phyloP scores from a whole-genome alignment of 2,888 invertebrate species.

The Caenorhabditis virilis region DNA sequence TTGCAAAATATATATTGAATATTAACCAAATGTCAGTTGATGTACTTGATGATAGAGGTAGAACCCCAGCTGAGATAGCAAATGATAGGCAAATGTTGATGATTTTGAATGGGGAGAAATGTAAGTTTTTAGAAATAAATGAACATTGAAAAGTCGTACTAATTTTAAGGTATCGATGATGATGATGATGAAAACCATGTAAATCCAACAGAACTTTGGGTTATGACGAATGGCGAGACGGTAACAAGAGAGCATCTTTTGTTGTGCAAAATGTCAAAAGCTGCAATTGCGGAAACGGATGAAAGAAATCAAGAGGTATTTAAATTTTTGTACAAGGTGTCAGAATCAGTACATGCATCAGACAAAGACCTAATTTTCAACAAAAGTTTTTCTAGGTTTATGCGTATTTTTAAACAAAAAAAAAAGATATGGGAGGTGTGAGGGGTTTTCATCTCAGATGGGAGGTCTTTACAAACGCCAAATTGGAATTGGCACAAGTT shows the following conservation, averaged over 20 bases:
- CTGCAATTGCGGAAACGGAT: constrained; percentile 14
- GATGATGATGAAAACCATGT: constrained; percentile 9
- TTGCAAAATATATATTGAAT: constrained; percentile 12
- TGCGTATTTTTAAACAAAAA: too few species aligned
- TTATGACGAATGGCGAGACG: constrained; percentile 54
- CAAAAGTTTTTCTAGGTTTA: too few species aligned
- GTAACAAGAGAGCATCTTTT: constrained; percentile 42
- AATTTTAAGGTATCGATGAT: not conserved
- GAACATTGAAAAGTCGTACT: not conserved
- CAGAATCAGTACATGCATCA: too few species aligned
- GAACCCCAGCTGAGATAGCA: constrained; percentile 40
- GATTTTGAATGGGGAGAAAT: constrained; percentile 13
- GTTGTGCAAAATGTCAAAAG: constrained; percentile 15
- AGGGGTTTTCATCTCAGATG: too few species aligned
- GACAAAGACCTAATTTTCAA: too few species aligned
- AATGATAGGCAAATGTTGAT: constrained; percentile 6
- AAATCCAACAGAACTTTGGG: constrained; percentile 54
- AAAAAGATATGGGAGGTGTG: too few species aligned
- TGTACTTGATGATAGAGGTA: constrained; percentile 45
- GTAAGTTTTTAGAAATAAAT: constrained; percentile 8
- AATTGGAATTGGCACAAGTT: too few species aligned
- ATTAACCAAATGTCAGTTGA: constrained; percentile 17
- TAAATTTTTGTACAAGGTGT: constrained; percentile 1
- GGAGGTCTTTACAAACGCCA: too few species aligned
- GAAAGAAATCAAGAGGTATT: constrained; percentile 4